Conservation (phyloP, 2,888 invertebrate species). For the Cantharis lateralis region DNA sequence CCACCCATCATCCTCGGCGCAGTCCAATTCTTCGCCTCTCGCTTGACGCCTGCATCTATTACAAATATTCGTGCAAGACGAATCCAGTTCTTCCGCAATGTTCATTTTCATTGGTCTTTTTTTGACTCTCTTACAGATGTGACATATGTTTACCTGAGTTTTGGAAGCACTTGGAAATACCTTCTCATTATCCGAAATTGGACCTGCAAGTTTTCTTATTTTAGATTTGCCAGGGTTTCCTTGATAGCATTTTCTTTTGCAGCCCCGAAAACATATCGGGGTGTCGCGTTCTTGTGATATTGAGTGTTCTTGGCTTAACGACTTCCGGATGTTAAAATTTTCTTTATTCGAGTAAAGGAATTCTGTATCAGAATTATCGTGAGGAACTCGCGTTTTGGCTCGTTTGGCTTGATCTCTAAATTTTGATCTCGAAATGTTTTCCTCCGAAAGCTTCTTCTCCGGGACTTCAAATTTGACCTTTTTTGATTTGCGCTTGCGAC, state of each 20-base stretch:
- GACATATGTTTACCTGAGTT: not conserved
- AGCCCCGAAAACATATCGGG: not conserved
- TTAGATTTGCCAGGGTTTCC: not conserved
- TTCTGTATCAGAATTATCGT: not conserved
- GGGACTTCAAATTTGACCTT: too few relatives aligned
- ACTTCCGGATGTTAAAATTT: not conserved
- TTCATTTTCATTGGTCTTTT: not conserved
- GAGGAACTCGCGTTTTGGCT: not conserved
- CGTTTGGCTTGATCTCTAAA: not conserved
- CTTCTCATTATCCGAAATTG: not conserved
- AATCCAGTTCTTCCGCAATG: not conserved
- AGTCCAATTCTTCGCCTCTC: not conserved
- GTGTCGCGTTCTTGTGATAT: not conserved
- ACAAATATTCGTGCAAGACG: not conserved
- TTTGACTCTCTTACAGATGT: not conserved
- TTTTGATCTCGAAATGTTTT: not conserved
- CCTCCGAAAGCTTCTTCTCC: not conserved
- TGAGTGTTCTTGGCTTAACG: not conserved
- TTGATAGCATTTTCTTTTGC: not conserved
- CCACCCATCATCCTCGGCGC: not conserved
- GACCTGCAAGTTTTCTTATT: not conserved
- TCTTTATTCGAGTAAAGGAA: not conserved
- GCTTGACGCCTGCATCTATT: not conserved
- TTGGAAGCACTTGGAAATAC: not conserved
- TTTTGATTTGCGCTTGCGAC: too few relatives aligned